A percentile compares a stretch with the other conserved stretches of the same genome.
Conservation (phyloP, 2,113 vertebrate genomes). For the Ptychochromis oligacanthus region DNA sequence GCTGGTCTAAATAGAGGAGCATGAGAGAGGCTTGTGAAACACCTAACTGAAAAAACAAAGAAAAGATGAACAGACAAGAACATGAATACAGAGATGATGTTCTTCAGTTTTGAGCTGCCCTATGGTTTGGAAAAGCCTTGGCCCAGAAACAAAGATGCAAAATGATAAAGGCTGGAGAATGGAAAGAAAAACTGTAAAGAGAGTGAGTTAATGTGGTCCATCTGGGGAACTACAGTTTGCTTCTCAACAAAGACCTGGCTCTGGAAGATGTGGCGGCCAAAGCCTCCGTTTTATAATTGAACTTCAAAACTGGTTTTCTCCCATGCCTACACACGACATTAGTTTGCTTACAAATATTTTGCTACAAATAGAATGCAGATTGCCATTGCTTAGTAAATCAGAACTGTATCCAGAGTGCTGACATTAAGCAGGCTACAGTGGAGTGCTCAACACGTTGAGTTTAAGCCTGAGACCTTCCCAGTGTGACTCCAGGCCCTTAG, state of each 20-base stretch:
- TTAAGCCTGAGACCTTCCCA: slow-evolving; percentile 30
- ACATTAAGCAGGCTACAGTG: slow-evolving; percentile 31
- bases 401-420: slow-evolving; percentile 37
- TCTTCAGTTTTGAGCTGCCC: slow-evolving; percentile 59
- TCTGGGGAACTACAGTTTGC: slow-evolving; percentile 55
- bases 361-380: slow-evolving; percentile 58
- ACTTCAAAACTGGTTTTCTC: slow-evolving; percentile 61
- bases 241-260: slow-evolving; percentile 66
- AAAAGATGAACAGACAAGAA: slow-evolving; percentile 36
- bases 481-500: slow-evolving; percentile 20
- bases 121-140: slow-evolving; percentile 49
- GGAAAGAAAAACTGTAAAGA: slow-evolving; percentile 65
- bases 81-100: slow-evolving; percentile 19
- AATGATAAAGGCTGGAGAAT: slow-evolving; percentile 69
- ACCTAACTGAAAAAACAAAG: slow-evolving; percentile 26
- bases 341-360: slow-evolving; percentile 69
- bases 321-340: slow-evolving; percentile 44
- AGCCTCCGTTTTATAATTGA: slow-evolving; percentile 60
- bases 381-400: slow-evolving; percentile 38
- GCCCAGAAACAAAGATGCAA: slow-evolving; percentile 66
- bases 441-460: slow-evolving; percentile 3
- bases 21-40: slow-evolving; percentile 27
- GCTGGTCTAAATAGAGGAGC: slow-evolving; percentile 11
- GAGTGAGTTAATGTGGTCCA: slow-evolving; percentile 70
- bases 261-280: slow-evolving; percentile 49